phyloP scores from a whole-genome alignment of 2,113 vertebrate species.

The Platycercus adscitus region DNA sequence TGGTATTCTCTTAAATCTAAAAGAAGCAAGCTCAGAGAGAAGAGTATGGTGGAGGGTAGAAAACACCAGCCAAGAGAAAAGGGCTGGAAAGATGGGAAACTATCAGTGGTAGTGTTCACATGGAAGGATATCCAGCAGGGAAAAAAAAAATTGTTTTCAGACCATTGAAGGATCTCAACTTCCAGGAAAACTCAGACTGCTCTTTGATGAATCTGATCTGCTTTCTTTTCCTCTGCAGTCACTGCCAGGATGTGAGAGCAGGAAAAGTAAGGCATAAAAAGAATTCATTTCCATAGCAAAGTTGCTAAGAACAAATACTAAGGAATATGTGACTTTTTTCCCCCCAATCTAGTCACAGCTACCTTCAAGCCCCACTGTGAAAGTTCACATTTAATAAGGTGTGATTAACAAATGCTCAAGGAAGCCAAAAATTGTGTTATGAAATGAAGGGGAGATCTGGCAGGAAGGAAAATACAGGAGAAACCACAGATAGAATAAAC shows the following conservation, averaged over 20 bases:
- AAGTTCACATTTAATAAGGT: constrained; percentile 69
- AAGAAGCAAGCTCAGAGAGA: background rate
- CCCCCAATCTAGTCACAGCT: constrained; percentile 10
- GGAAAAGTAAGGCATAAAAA: background rate
- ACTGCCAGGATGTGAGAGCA: background rate
- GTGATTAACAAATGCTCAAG: constrained; percentile 49
- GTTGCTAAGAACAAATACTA: background rate
- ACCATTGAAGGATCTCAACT: background rate
- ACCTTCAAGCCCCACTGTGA: constrained; percentile 51
- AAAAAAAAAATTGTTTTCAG: background rate
- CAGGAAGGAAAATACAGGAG: constrained; percentile 38
- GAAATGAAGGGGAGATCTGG: constrained; percentile 43
- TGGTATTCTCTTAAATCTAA: background rate
- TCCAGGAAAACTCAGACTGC: constrained; percentile 3
- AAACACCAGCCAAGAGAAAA: background rate
- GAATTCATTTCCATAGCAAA: background rate
- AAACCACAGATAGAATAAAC: constrained; percentile 38
- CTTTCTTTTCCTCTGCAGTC: background rate
- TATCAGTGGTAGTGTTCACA: background rate
- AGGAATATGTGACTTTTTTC: background rate
- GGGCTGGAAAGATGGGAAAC: background rate
- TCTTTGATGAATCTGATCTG: background rate
- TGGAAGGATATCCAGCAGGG: constrained; percentile 15
- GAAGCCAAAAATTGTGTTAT: constrained; percentile 54
- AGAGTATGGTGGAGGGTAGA: background rate